Conservation (phyloP, 2,888 invertebrate species). For the Caradrina clavipalpis region DNA sequence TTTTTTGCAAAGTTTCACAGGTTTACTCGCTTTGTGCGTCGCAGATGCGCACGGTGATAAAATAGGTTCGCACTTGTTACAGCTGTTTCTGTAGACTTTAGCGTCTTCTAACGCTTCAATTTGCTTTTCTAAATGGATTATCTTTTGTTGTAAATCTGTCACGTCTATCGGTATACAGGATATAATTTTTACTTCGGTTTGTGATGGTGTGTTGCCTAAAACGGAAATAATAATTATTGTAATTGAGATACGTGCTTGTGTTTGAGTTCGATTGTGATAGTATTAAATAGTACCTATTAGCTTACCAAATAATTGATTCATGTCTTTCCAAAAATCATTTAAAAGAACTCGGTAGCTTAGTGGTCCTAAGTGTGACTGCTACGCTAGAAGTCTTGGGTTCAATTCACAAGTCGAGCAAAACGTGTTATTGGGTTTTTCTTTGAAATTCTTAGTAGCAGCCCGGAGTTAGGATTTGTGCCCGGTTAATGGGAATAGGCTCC, state of each 20-base stretch:
- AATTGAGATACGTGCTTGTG: neutral
- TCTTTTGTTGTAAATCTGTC: slow-evolving; percentile 84
- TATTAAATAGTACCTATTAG: neutral
- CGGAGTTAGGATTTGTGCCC: too few relatives aligned
- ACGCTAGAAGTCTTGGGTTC: too few relatives aligned
- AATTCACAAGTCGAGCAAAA: too few relatives aligned
- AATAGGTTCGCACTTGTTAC: too few relatives aligned
- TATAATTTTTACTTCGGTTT: slow-evolving; percentile 87
- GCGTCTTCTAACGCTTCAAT: slow-evolving; percentile 64
- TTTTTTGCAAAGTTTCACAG: slow-evolving; percentile 9
- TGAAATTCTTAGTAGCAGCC: too few relatives aligned
- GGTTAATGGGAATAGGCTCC: too few relatives aligned
- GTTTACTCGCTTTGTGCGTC: neutral
- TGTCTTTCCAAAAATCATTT: neutral
- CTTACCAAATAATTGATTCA: neutral
- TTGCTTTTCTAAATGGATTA: slow-evolving; percentile 78
- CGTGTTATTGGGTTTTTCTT: too few relatives aligned
- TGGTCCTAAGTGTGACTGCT: too few relatives aligned
- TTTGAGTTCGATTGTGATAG: neutral
- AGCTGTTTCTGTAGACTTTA: neutral
- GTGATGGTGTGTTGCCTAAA: slow-evolving; percentile 85
- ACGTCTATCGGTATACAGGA: slow-evolving; percentile 89
- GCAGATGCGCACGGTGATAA: too few relatives aligned
- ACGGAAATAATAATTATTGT: slow-evolving; percentile 26
- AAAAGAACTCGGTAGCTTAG: too few relatives aligned